Percentiles rank a stretch among this genome's conserved stretches.
Conservation (phyloP, 2,113 vertebrate species). For the Bostrychus sinensis region DNA sequence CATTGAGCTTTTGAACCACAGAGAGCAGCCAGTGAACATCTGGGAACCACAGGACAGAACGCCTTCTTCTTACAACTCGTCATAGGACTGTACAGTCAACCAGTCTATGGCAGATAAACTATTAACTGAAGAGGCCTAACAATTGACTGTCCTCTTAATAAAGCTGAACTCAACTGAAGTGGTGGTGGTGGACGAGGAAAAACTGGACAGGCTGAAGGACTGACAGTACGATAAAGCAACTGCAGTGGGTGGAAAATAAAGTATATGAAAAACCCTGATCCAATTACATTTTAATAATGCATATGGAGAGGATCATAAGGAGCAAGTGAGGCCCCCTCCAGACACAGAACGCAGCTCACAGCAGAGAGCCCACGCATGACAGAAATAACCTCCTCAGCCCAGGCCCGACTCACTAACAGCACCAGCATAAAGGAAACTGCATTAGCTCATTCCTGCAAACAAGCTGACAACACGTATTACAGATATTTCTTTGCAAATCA, state of each 20-base stretch:
- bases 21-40: too few relatives aligned
- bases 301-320: constrained; percentile 60
- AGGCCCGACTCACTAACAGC: constrained; percentile 42
- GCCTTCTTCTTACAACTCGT: too few relatives aligned
- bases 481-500: not conserved
- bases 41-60: too few relatives aligned
- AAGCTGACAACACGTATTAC: not conserved
- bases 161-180: not conserved
- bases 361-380: constrained; percentile 66
- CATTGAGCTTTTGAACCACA: too few relatives aligned
- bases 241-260: constrained; percentile 56
- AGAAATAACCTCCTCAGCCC: constrained; percentile 67
- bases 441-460: not conserved
- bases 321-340: constrained; percentile 54
- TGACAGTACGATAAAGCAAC: constrained; percentile 24
- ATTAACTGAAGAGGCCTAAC: too few relatives aligned
- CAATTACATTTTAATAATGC: constrained; percentile 74
- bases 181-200: constrained; percentile 12
- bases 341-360: constrained; percentile 63
- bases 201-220: constrained; percentile 24
- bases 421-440: constrained; percentile 11
- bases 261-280: constrained; percentile 49
- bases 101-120: too few relatives aligned
- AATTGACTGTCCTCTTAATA: not conserved
- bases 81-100: too few relatives aligned